phyloP scores from a whole-genome alignment of 1,140 invertebrate genomes.

The Hestina assimilis region DNA sequence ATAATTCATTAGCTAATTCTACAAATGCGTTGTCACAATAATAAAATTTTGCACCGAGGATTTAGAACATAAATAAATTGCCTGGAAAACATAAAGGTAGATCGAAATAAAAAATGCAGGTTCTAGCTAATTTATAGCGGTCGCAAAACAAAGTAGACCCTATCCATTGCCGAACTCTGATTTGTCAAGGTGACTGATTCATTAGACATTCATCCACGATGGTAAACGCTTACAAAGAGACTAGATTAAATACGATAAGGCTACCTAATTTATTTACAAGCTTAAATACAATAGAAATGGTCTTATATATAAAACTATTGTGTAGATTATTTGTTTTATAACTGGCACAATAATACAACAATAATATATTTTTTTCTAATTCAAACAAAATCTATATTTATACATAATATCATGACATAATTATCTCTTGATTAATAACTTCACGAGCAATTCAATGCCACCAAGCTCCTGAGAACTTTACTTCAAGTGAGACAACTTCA shows the following conservation, averaged over 20 bases:
- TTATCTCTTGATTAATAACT: neutral
- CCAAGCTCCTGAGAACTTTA: neutral
- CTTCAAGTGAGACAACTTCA: neutral
- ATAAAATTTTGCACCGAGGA: too few species aligned
- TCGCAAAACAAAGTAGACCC: neutral
- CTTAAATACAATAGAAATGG: neutral
- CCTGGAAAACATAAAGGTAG: neutral
- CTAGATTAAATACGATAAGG: neutral
- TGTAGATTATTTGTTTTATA: too few species aligned
- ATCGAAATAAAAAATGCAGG: constrained; percentile 3
- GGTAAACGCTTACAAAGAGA: neutral
- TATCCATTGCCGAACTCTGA: constrained; percentile 10
- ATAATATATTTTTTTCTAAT: too few species aligned
- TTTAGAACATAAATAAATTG: neutral
- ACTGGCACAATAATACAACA: too few species aligned
- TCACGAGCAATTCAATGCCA: neutral
- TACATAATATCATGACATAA: neutral
- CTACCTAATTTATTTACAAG: neutral
- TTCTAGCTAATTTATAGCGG: constrained; percentile 1
- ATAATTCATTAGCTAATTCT: too few species aligned
- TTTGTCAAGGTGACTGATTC: constrained; percentile 16
- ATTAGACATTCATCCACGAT: constrained; percentile 16
- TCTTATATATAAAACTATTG: neutral
- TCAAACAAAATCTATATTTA: too few species aligned
- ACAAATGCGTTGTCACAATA: too few species aligned